Evolutionary conservation across 2,113 vertebrate species (phyloP).

Genomic region (Aplodontia rufa): DNA sequence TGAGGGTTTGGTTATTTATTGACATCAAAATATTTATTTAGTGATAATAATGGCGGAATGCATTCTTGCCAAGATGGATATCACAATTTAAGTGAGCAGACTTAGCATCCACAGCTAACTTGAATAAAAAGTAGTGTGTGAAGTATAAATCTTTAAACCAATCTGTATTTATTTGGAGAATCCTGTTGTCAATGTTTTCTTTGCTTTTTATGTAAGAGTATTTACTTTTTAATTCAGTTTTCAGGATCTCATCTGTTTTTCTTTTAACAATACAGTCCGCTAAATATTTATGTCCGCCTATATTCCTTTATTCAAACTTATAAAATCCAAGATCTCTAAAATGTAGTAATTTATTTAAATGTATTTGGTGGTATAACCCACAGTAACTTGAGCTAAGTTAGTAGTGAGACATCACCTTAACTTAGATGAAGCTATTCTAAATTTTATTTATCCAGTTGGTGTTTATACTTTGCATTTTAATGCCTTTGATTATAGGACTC

Average conservation of each 20-base stretch:
- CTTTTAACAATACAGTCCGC: background rate
- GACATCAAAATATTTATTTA: slow-evolving; percentile 53
- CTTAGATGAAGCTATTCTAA: background rate
- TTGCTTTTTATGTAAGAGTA: background rate
- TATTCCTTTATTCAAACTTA: background rate
- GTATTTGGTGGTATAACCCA: background rate
- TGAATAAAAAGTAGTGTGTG: background rate
- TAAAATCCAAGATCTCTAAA: background rate
- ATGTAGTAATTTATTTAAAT: background rate
- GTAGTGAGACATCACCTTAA: background rate
- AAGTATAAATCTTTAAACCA: background rate
- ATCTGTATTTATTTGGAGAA: background rate
- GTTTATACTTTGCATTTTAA: background rate
- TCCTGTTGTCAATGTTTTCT: background rate
- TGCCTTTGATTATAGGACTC: background rate
- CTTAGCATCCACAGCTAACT: background rate
- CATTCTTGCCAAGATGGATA: background rate
- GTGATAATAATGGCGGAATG: background rate
- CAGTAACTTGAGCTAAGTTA: background rate
- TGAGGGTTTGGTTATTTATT: background rate
- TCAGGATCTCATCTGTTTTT: background rate
- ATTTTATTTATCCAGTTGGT: background rate
- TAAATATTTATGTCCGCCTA: background rate
- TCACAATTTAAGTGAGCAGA: background rate
- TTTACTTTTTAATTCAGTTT: background rate